Base-by-base conservation (phyloP, 2,888 invertebrate species). In the Meiosimyza platycephala region DNA sequence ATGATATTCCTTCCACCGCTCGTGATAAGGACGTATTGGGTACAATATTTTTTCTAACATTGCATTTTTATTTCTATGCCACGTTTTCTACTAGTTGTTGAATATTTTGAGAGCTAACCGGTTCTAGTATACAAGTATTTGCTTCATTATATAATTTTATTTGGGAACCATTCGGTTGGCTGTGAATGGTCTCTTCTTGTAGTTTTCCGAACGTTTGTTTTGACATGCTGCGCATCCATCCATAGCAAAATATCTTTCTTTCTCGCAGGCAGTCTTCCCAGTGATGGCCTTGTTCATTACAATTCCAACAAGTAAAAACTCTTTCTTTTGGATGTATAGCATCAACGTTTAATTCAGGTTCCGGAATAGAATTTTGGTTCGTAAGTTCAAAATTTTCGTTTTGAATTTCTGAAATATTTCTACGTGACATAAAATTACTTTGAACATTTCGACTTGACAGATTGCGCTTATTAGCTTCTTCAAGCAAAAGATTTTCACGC, bases 171-270 rank as follows among this genome's bases (percentile, higher is more conserved):
- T 28, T 65, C 65, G 22, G 52, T 51, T 52, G 54, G 18, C 28
- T 11, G 51, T 18, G 65, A 52, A 22, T 28, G 33, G 59, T 11
- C 51, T 52, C 52, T 15, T 52, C 15, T 18, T 18, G 13, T 22
- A 33, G 66, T 66, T 66, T 66, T 52, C 66, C 52, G 54, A 66
- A 15, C 28, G 50, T 16, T 33, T 40, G 52, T 40, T 12, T n/a
- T n/a, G 15, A n/a, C 72, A 67, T 62, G 59, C 67, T 18, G 48
- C 18, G 16, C 62, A 72, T 40, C 66, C 71, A 71, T 1, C 71
- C 72, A 67, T 72, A 72, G 47, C 72, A 72, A 60, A 72, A 72
- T 18, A 72, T 60, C 18, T 28, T 72, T 33, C 54, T 22, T 12
- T 60, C 66, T 16, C 48, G n/a, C 2, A 65, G 16, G 22, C 72